phyloP scores from a whole-genome alignment of 2,797 vertebrate species.

The Neopelma chrysocephalum region DNA sequence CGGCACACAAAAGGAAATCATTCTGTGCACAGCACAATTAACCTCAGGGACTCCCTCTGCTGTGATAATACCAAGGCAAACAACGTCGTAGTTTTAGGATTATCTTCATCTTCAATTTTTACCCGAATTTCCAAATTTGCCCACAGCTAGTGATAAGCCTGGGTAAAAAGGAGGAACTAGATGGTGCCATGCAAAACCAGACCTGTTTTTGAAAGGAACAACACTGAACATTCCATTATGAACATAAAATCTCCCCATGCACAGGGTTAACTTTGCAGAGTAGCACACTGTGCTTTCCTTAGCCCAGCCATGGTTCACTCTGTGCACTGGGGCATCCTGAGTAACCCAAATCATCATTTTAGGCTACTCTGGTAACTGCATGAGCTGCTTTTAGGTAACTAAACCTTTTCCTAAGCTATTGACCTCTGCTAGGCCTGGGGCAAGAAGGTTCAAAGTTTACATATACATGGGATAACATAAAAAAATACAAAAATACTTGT shows the following conservation, averaged over 20 bases:
- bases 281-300: background rate
- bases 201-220: background rate
- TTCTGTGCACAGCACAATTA: background rate
- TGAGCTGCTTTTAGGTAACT: background rate
- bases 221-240: background rate
- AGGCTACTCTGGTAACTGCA: background rate
- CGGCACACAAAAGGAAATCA: rapidly evolving
- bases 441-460: background rate
- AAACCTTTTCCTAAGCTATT: background rate
- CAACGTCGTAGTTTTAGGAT: background rate
- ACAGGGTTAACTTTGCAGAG: background rate
- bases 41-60: background rate
- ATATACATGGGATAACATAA: background rate
- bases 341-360: background rate
- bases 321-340: background rate
- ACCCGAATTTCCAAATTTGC: background rate
- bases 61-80: background rate
- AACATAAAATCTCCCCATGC: background rate
- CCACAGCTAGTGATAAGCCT: background rate
- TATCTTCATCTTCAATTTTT: background rate
- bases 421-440: background rate
- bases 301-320: background rate
- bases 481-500: background rate
- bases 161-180: background rate
- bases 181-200: background rate